Base-by-base conservation (phyloP, 2,797 vertebrate genomes). In the Acrossocheilus wenchowensis region DNA sequence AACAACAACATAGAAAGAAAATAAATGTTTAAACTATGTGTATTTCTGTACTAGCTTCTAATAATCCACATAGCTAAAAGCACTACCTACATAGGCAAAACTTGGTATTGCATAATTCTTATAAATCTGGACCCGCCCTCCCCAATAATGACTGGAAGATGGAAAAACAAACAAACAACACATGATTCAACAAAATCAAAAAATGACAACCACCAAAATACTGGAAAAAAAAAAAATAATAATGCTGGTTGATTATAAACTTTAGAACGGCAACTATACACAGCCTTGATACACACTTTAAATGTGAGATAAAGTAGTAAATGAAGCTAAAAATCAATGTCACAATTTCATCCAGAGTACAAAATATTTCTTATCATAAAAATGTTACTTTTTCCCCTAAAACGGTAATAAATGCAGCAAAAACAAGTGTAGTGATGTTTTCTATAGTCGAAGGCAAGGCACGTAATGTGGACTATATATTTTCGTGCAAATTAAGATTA, bases 31-130 rank as follows among this genome's bases (percentile, higher is more conserved):
- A 95, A 95, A 95, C 96, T 94, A 96, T 96, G 66, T 93, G 94
- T 97, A 97, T 97, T 96, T 98, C 96, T 96, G 95, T 97, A 97
- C 97, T 99, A 99, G 98, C 96, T 96, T 98, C 97, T 97, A 98
- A 97, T 98, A 97, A 96, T 97, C 96, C 97, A 98, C 97, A 96
- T 95, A 97, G 97, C 98, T 99, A 99, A 97, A 98, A 99, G 97
- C 97, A 97, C 97, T 98, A 99, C 97, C 97, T 99, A 99, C 97
- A 98, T 99, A 99, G 98, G 98, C 98, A 99, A 99, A 99, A 99
- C 97, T 97, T 97, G 97, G 98, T 99, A 99, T 99, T 99, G 98
- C 98, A 99, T 99, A 99, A 98, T 98, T 98, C 95, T 95, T 97
- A 98, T 97, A 98, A 97, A 97, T 99, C 97, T 97, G 96, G 97